These are phyloP conservation scores for Oceanodroma tethys DNA, from an alignment of 2,113 vertebrate species.

Conservation along the genomic window DNA sequence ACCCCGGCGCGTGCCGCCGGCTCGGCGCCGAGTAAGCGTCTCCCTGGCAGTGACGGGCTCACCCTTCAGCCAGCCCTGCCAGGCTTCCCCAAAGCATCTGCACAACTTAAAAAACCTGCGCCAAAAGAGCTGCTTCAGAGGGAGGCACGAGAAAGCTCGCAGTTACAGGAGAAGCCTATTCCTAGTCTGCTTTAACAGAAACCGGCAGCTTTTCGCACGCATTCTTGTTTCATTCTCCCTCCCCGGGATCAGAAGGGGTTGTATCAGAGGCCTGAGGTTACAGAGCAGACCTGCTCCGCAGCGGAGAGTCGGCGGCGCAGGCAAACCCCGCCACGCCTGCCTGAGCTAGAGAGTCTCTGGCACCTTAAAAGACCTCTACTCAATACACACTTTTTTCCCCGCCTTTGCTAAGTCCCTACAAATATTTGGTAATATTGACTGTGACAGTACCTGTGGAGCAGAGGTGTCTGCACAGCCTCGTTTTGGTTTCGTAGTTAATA, in stretches of 20 bases:
- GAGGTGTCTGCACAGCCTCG: neutral
- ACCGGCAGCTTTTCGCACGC: neutral
- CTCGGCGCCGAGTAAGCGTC: neutral
- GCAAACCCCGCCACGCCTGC: neutral
- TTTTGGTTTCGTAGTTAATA: neutral
- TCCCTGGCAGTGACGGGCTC: neutral
- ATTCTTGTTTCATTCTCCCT: neutral
- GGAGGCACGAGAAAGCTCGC: neutral
- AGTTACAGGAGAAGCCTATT: neutral
- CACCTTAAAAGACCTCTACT: neutral
- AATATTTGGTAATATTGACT: neutral
- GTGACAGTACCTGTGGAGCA: neutral
- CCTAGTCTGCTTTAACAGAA: neutral
- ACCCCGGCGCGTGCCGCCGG: accelerated
- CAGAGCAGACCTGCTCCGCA: neutral
- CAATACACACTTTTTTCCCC: no score
- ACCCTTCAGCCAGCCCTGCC: neutral
- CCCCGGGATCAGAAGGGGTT: neutral
- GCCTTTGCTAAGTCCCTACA: neutral
- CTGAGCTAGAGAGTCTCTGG: neutral
- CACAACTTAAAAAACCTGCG: neutral
- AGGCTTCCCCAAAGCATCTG: neutral
- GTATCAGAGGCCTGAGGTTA: neutral
- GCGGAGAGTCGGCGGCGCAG: neutral
- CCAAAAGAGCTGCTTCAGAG: neutral